phyloP scores from a whole-genome alignment of 2,797 vertebrate species.

The Furcifer pardalis region DNA sequence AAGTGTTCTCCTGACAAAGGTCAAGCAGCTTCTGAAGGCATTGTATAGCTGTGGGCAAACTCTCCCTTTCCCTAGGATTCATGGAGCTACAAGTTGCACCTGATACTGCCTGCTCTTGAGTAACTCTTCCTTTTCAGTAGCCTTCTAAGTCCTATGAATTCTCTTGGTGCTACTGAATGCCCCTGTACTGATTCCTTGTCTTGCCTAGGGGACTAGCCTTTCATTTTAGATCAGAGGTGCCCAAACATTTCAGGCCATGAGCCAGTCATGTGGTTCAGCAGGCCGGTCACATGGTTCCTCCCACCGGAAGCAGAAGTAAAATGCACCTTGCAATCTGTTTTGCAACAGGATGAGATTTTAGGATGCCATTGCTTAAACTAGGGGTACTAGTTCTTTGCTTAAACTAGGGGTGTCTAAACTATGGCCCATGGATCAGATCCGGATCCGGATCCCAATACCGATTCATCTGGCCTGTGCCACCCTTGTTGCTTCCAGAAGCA shows the following conservation, averaged over 20 bases:
- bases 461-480: no score
- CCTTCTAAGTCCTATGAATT: neutral
- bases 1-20: neutral
- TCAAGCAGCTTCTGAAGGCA: neutral
- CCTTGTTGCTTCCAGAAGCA: no score
- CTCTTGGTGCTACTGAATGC: neutral
- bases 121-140: neutral
- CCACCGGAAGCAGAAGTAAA: no score
- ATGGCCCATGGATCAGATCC: no score
- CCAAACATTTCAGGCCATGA: no score
- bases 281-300: no score
- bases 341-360: no score
- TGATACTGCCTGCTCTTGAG: neutral
- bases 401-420: neutral
- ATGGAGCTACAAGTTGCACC: neutral
- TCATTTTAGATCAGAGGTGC: no score
- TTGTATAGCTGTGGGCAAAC: neutral
- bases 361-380: neutral
- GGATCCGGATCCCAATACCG: no score
- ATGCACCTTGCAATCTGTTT: no score
- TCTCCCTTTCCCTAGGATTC: neutral
- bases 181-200: neutral
- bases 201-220: neutral
- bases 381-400: neutral
- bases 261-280: no score